Percentiles rank a stretch among this genome's conserved stretches.
Evolutionary conservation across 2,888 invertebrate genomes (phyloP).

Genomic region (Lampropteryx suffumata): DNA sequence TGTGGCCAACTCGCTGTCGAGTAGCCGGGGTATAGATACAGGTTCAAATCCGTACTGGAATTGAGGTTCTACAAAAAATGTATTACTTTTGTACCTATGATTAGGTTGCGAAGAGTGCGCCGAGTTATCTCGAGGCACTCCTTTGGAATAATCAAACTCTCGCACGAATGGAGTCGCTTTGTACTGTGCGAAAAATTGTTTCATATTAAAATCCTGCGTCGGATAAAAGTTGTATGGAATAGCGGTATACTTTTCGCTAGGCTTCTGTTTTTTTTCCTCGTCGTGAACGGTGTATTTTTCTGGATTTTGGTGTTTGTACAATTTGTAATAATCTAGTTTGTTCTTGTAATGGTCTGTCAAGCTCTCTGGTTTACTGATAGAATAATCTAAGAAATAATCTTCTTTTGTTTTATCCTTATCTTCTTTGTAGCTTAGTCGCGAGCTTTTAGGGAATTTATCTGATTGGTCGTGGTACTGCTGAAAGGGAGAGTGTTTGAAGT

Average conservation of each 20-base stretch:
- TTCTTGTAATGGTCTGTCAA: constrained; percentile 57
- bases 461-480: constrained; percentile 64
- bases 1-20: constrained; percentile 70
- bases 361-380: constrained; percentile 65
- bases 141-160: constrained; percentile 61
- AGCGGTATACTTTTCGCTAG: constrained; percentile 55
- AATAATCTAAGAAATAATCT: constrained; percentile 64
- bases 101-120: constrained; percentile 61
- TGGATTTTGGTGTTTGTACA: constrained; percentile 62
- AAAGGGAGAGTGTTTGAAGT: constrained; percentile 59
- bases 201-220: constrained; percentile 48
- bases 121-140: constrained; percentile 55
- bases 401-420: constrained; percentile 64
- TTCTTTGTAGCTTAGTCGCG: constrained; percentile 64
- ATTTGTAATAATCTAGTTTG: constrained; percentile 67
- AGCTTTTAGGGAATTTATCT: constrained; percentile 61
- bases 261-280: constrained; percentile 47
- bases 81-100: constrained; percentile 55
- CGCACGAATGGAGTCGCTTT: constrained; percentile 54
- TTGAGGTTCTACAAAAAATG: constrained; percentile 73
- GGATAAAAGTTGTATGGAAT: constrained; percentile 50
- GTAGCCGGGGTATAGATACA: constrained; percentile 58
- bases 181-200: constrained; percentile 56
- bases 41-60: constrained; percentile 79
- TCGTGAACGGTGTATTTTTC: constrained; percentile 46